Base-by-base conservation (phyloP, 2,797 vertebrate species). In the Sebastes ruberrimus region DNA sequence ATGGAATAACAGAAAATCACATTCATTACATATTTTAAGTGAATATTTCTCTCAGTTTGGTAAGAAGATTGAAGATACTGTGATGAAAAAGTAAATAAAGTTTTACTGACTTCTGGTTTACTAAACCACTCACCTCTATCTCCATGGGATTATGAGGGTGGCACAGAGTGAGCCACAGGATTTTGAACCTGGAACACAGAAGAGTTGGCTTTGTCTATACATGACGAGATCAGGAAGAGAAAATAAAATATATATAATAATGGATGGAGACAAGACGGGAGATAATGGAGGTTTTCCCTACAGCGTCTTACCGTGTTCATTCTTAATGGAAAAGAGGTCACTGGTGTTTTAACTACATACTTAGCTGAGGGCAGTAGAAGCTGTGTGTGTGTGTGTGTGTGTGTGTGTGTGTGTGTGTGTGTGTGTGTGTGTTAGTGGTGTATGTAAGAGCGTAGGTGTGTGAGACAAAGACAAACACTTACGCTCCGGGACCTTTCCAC, bases 141-240 rank as follows among this genome's bases (percentile, higher is more conserved):
- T 99, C 98, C 90, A 99, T 85, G 23, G 91, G 93, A 75, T 97
- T 99, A 89, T 99, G 97, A 82, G 96, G 89, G 76, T 99, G 98
- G 92, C 98, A 99, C 88, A 99, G 91, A 3, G 98, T 98, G 56
- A 99, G 97, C 98, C 98, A 99, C 5, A 99, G 90, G 87, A 99
- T 97, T 88, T 97, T 95, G 85, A 98, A 94, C 90, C 98, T 99
- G 86, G 22, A 89, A 87, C 68, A 55, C 3, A 86, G 16, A 73
- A 60, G 25, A 49, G 4, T 16, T 35, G 16, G 11, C 10, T 62
- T 78, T 42, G 42, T 73, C 28, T 25, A 13, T n/a, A 60, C 22
- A 68, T 42, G 23, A 71, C 23, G 8, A 78, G 23, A 4, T 30
- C 7, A 27, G 14, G 13, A 57, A 30, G 4, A 49, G n/a, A 30